Evolutionary conservation across 2,888 invertebrate genomes (phyloP).

Genomic region (Metalampra italica): DNA sequence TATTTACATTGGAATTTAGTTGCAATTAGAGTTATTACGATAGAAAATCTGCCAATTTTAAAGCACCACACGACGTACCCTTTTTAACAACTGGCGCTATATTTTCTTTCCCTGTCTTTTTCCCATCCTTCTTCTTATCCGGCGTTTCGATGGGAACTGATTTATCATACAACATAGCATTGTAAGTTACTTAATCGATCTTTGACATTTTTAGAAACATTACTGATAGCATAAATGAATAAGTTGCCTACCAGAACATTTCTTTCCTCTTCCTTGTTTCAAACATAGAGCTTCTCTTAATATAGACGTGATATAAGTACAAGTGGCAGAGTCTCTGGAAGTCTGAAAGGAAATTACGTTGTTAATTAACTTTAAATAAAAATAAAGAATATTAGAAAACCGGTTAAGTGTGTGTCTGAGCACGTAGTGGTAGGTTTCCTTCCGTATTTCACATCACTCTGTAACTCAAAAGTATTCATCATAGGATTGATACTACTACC

Average conservation of each 20-base stretch:
- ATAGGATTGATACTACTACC: no score
- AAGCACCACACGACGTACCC: slow-evolving; percentile 58
- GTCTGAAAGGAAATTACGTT: slow-evolving; percentile 50
- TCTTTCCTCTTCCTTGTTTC: slow-evolving; percentile 74
- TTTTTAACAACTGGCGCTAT: slow-evolving; percentile 54
- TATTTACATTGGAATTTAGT: neutral
- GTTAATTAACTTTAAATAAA: no score
- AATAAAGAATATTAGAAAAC: no score
- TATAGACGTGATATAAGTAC: slow-evolving; percentile 76
- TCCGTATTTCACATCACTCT: no score
- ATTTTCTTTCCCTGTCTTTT: slow-evolving; percentile 66
- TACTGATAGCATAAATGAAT: neutral
- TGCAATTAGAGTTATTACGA: neutral
- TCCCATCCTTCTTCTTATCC: slow-evolving; percentile 61
- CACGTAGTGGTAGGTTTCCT: no score
- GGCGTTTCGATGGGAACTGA: slow-evolving; percentile 51
- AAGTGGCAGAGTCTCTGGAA: slow-evolving; percentile 73
- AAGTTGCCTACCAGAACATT: slow-evolving; percentile 53
- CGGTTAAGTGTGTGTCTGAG: no score
- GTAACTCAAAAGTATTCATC: no score
- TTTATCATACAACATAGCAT: slow-evolving; percentile 15
- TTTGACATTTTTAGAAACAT: no score
- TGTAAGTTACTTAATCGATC: neutral
- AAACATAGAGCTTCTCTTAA: slow-evolving; percentile 79
- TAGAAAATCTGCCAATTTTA: neutral